These are phyloP conservation scores for Myotis vivesi DNA, from an alignment of 2,797 vertebrate species.

Conservation along the genomic window DNA sequence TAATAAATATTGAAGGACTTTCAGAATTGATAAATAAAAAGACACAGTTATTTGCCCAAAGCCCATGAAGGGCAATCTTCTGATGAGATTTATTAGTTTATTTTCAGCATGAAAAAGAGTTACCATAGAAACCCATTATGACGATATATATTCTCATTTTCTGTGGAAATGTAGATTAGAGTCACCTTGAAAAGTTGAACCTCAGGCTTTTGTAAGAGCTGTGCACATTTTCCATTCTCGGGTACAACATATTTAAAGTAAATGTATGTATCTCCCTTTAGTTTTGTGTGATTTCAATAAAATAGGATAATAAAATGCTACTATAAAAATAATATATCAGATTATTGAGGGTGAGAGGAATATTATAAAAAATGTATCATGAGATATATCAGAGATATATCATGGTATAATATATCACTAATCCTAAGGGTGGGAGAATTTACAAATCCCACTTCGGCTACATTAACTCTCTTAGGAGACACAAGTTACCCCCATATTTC, in stretches of 20 bases:
- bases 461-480: not conserved
- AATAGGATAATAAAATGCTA: not conserved
- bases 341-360: not conserved
- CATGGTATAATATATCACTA: not conserved
- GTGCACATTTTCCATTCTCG: not conserved
- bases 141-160: conserved; percentile 58
- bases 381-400: not conserved
- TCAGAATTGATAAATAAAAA: conserved; percentile 12
- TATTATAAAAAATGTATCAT: not conserved
- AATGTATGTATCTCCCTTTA: not conserved
- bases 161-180: not conserved
- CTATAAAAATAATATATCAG: not conserved
- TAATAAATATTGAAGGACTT: not conserved
- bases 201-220: not conserved
- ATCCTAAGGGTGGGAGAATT: not conserved
- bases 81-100: conserved; percentile 61
- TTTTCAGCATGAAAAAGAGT: conserved; percentile 58
- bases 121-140: conserved; percentile 54
- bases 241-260: not conserved
- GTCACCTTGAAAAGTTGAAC: conserved; percentile 54
- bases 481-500: not conserved
- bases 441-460: not conserved
- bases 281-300: not conserved
- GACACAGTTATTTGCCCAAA: not conserved
- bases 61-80: conserved; percentile 9